Conservation (phyloP, 2,113 vertebrate species). For the Cichladusa arquata region DNA sequence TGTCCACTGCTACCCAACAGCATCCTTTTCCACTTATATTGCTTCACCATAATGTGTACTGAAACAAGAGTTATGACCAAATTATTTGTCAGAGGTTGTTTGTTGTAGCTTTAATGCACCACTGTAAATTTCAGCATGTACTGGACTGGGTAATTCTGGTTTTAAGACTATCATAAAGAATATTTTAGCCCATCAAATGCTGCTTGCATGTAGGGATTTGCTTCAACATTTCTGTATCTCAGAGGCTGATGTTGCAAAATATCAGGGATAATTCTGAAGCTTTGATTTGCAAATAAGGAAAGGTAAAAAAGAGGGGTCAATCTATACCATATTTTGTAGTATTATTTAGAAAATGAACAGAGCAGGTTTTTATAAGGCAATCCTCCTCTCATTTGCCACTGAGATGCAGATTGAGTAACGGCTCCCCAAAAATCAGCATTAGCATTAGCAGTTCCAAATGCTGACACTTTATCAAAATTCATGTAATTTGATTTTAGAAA, state of each 20-base stretch:
- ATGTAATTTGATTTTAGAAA: conserved; percentile 5
- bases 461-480: conserved; percentile 32
- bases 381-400: neutral
- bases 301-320: neutral
- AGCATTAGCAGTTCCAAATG: neutral
- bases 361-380: neutral
- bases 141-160: neutral
- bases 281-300: neutral
- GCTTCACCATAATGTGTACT: neutral
- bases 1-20: neutral
- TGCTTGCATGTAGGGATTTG: neutral
- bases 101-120: neutral
- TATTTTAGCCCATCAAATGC: neutral
- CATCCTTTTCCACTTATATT: neutral
- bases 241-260: neutral
- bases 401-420: neutral
- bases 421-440: neutral
- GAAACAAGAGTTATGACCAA: neutral
- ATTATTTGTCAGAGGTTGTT: conserved; percentile 17
- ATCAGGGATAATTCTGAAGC: neutral
- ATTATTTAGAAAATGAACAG: neutral
- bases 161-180: conserved; percentile 10
- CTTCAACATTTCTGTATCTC: neutral
- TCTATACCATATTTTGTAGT: neutral
- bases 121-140: neutral